Evolutionary conservation across 2,113 vertebrate genomes (phyloP).

Genomic region (human (Homo sapiens)): DNA sequence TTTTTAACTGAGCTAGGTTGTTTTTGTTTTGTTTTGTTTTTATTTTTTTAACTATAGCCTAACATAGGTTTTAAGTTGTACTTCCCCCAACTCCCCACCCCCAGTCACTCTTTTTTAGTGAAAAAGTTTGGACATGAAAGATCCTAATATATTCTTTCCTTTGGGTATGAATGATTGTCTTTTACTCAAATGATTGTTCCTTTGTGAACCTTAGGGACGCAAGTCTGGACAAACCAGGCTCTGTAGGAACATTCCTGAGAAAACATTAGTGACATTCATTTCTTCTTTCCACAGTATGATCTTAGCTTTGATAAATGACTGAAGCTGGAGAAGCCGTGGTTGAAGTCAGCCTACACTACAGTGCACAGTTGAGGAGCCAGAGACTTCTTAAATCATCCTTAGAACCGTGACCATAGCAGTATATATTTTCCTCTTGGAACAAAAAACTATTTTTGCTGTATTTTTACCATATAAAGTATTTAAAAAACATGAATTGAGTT

Average conservation of each 20-base stretch:
- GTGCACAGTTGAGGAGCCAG: slow-evolving; percentile 78
- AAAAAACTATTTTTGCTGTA: slow-evolving; percentile 89
- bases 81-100: background rate
- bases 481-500: slow-evolving; percentile 82
- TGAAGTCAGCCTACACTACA: slow-evolving; percentile 73
- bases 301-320: slow-evolving; percentile 98
- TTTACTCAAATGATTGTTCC: background rate
- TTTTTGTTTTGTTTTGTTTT: background rate
- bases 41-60: background rate
- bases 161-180: background rate
- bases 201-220: background rate
- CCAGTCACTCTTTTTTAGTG: background rate
- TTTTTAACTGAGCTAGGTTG: too few species aligned
- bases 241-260: background rate
- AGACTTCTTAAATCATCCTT: slow-evolving; percentile 68
- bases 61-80: background rate
- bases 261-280: slow-evolving; percentile 51
- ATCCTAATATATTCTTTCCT: background rate
- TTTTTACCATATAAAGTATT: slow-evolving; percentile 91
- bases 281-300: slow-evolving; percentile 93
- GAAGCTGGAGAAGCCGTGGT: slow-evolving; percentile 81
- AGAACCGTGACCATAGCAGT: slow-evolving; percentile 82
- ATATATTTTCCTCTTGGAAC: slow-evolving; percentile 88
- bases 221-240: background rate
- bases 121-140: background rate